These are phyloP conservation scores for Camponotus pennsylvanicus DNA, from an alignment of 1,140 invertebrate species.

Conservation along the genomic window DNA sequence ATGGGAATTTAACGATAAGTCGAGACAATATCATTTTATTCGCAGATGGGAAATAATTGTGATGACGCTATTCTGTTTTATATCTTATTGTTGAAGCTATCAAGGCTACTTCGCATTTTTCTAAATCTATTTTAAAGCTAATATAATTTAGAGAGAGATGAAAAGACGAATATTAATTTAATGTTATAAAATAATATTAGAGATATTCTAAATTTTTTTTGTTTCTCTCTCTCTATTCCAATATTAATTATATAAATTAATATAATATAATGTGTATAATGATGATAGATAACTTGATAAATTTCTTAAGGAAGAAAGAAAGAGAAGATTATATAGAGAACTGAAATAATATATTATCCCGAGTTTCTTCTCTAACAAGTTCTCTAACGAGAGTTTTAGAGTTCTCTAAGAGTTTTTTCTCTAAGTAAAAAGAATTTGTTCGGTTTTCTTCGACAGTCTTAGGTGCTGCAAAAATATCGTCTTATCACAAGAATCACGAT, in stretches of 20 bases:
- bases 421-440: neutral
- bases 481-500: slow-evolving; percentile 11
- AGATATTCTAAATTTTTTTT: neutral
- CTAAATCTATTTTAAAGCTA: neutral
- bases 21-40: neutral
- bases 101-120: neutral
- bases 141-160: neutral
- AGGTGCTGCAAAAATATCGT: neutral
- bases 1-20: neutral
- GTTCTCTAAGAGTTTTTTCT: too few species aligned
- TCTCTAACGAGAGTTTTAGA: too few species aligned
- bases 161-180: neutral
- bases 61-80: neutral
- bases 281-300: neutral
- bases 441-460: neutral
- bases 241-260: slow-evolving; percentile 1
- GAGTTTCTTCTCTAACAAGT: neutral
- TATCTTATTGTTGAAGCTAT: neutral
- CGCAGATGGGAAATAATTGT: neutral
- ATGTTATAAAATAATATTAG: neutral
- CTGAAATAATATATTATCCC: neutral
- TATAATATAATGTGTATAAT: neutral
- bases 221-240: neutral
- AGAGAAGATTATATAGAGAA: neutral
- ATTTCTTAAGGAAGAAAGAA: neutral